Evolutionary conservation across 2,113 vertebrate species (phyloP).

Genomic region (crab-eating macaque (Macaca fascicularis)): T2T-MFA8v1.1 NC_088385.1:77800001-77800500

Average conservation of each 20-base stretch:
- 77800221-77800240: background rate
- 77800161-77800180: background rate
- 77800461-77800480: too few species aligned
- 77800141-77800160: conserved; percentile 21
- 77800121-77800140: background rate
- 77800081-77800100: background rate
- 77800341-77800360: background rate
- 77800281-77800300: background rate
- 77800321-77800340: background rate
- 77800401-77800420: background rate
- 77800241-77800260: background rate
- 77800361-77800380: background rate
- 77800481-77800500: too few species aligned
- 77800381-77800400: background rate
- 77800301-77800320: background rate
- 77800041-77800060: background rate
- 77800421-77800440: background rate
- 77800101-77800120: background rate
- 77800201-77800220: background rate
- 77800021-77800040: background rate
- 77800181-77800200: background rate
- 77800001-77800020: background rate
- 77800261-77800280: background rate
- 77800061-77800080: background rate
- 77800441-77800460: too few species aligned